phyloP scores from a whole-genome alignment of 1,140 invertebrate species.

The Drosophila rufa region DNA sequence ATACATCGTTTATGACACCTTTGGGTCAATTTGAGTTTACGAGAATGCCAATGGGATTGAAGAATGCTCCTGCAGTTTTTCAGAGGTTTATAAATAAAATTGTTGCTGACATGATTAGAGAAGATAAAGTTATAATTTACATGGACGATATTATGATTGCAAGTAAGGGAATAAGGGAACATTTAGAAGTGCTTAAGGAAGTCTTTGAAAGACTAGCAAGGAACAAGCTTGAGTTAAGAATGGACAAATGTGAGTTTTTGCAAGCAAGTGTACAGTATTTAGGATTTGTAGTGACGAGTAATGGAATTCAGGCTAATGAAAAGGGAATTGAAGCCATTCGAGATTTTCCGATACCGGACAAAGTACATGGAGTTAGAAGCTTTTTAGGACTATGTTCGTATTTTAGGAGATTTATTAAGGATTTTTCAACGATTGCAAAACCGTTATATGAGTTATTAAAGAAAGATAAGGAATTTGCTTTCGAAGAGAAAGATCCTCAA shows the following conservation, averaged over 20 bases:
- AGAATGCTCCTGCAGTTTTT: neutral
- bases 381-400: slow-evolving; percentile 54
- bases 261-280: neutral
- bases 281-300: neutral
- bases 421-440: slow-evolving; percentile 45
- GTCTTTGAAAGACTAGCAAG: neutral
- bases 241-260: slow-evolving; percentile 1
- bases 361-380: slow-evolving; percentile 7
- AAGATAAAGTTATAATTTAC: slow-evolving; percentile 2
- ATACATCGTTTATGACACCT: no score
- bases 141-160: slow-evolving; percentile 39
- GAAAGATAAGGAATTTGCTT: slow-evolving; percentile 58
- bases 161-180: neutral
- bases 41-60: neutral
- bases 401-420: slow-evolving; percentile 21
- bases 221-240: slow-evolving; percentile 1
- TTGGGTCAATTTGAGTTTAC: no score
- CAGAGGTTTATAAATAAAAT: slow-evolving; percentile 11
- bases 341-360: neutral
- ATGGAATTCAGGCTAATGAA: neutral
- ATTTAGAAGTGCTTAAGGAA: neutral
- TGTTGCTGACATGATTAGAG: slow-evolving; percentile 1
- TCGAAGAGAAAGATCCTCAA: slow-evolving; percentile 19
- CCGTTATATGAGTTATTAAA: slow-evolving; percentile 59
- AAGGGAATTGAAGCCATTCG: neutral